A percentile compares a stretch with the other conserved stretches of the same genome.
These are phyloP conservation scores for Tragelaphus scriptus DNA, from an alignment of 2,113 vertebrate species.

Conservation along the genomic window DNA sequence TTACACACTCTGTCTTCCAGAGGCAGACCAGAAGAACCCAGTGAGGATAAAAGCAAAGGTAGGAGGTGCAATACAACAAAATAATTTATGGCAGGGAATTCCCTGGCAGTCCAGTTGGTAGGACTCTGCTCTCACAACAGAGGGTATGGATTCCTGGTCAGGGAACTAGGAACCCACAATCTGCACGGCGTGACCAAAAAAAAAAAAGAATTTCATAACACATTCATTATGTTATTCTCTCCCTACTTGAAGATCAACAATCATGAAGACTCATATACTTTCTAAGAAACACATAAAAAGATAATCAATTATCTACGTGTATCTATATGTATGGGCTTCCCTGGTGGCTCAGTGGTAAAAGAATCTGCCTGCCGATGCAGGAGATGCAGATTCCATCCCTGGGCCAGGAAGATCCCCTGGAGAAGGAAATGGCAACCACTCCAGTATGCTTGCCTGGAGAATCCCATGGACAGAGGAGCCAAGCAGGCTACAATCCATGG, in stretches of 20 bases:
- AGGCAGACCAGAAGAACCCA: background rate
- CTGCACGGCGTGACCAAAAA: too few species aligned
- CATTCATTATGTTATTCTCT: background rate
- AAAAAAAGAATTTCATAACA: background rate
- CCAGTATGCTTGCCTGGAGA: background rate
- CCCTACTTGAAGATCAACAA: background rate
- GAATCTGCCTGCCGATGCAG: background rate
- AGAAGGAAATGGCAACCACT: background rate
- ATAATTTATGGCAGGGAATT: background rate
- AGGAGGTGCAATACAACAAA: background rate
- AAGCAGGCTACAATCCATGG: background rate
- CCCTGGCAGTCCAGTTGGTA: background rate
- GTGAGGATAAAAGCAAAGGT: conserved; percentile 6
- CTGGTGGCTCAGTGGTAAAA: background rate
- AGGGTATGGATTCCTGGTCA: background rate
- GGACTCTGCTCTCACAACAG: background rate
- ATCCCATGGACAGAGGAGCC: background rate
- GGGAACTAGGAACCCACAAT: background rate
- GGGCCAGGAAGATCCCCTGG: background rate
- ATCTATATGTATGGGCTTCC: background rate
- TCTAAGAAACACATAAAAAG: background rate
- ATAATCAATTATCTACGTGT: background rate
- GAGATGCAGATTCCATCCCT: background rate
- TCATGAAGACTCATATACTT: background rate
- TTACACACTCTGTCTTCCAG: background rate